These are phyloP conservation scores for Drosophila nannoptera DNA, from an alignment of 1,140 invertebrate species.

Conservation along the genomic window DNA sequence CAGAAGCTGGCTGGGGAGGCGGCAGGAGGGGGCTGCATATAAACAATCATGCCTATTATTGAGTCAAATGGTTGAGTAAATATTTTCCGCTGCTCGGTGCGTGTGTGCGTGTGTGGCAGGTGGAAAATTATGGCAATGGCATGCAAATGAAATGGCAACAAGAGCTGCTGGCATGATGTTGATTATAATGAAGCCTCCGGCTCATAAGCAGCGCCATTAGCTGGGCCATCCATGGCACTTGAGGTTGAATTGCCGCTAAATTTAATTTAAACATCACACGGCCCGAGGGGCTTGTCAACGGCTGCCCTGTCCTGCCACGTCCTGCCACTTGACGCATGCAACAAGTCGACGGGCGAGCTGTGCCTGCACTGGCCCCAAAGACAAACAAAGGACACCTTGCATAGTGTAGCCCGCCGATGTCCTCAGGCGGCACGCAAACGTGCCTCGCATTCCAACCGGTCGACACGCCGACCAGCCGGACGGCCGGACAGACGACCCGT, in stretches of 20 bases:
- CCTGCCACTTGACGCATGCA: slow-evolving; percentile 23
- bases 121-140: slow-evolving; percentile 69
- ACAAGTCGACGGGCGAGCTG: slow-evolving; percentile 2
- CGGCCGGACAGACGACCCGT: slow-evolving; percentile 7
- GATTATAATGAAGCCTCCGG: slow-evolving; percentile 51
- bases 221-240: slow-evolving; percentile 23
- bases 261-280: slow-evolving; percentile 63
- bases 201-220: slow-evolving; percentile 12
- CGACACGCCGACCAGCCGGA: too few species aligned
- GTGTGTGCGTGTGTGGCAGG: slow-evolving; percentile 15
- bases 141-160: slow-evolving; percentile 73
- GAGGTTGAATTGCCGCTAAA: slow-evolving; percentile 47
- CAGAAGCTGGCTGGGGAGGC: neutral
- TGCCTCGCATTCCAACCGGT: slow-evolving; percentile 58
- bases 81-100: slow-evolving; percentile 32
- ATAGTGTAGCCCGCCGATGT: slow-evolving; percentile 27
- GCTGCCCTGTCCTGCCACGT: slow-evolving; percentile 15
- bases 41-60: slow-evolving; percentile 69
- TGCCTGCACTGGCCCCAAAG: slow-evolving; percentile 20
- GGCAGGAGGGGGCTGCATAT: slow-evolving; percentile 20
- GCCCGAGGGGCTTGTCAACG: neutral
- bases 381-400: slow-evolving; percentile 47
- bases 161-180: slow-evolving; percentile 15
- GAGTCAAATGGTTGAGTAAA: slow-evolving; percentile 67
- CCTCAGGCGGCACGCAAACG: slow-evolving; percentile 62